Conservation (phyloP, 2,113 vertebrate species). For the Leptocoma aspasia region DNA sequence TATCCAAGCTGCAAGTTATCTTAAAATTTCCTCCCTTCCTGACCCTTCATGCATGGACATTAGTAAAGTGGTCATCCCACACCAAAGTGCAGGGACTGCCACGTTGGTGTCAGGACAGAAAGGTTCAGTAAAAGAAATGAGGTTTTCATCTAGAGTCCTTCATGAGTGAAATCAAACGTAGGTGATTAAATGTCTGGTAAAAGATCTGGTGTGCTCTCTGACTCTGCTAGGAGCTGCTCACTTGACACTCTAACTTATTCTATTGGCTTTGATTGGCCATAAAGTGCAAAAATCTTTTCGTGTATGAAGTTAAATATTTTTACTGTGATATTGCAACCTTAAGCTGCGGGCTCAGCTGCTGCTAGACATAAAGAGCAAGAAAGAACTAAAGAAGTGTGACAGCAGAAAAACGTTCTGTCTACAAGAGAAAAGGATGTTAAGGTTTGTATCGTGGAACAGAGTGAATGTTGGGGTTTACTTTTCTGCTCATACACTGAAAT, state of each 20-base stretch:
- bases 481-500: neutral
- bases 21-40: neutral
- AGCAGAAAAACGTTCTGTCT: neutral
- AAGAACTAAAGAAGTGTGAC: neutral
- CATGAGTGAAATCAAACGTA: neutral
- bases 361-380: neutral
- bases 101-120: rapidly evolving
- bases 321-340: neutral
- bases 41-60: neutral
- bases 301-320: neutral
- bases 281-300: neutral
- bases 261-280: neutral
- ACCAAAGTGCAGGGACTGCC: neutral
- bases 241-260: neutral
- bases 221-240: neutral
- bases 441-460: neutral
- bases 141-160: neutral
- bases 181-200: neutral
- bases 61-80: neutral
- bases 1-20: neutral
- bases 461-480: neutral
- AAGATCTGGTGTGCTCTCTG: neutral
- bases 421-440: neutral
- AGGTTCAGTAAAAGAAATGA: neutral
- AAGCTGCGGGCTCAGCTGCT: neutral